Conservation (phyloP, 1,140 invertebrate species). For the Drosophila neocordata region DNA sequence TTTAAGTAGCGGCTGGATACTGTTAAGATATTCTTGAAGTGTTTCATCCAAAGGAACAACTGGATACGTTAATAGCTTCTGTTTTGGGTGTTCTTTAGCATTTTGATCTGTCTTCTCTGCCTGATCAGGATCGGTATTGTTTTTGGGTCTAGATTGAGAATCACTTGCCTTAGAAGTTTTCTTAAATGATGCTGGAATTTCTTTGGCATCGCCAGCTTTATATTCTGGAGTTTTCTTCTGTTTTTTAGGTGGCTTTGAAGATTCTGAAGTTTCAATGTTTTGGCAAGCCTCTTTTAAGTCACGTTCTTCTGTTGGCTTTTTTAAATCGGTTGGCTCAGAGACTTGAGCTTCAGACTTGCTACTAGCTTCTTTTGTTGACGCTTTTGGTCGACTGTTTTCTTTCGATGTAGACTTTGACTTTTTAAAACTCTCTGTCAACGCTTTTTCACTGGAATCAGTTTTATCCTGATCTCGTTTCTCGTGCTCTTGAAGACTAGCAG, state of each 20-base stretch:
- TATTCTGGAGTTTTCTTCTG: neutral
- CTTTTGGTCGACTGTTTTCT: no score
- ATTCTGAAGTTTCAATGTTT: neutral
- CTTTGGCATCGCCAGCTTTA: neutral
- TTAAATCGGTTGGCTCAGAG: no score
- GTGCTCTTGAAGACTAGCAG: no score
- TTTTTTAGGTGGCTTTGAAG: neutral
- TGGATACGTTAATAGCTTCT: constrained; percentile 31
- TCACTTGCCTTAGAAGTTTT: neutral
- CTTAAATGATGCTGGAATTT: no score
- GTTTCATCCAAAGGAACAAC: constrained; percentile 40
- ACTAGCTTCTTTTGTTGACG: no score
- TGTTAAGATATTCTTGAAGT: constrained; percentile 36
- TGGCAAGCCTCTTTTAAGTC: neutral
- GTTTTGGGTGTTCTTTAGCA: neutral
- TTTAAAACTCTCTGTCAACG: no score
- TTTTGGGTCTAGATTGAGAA: no score
- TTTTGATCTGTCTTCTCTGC: neutral
- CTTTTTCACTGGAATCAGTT: no score
- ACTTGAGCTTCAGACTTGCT: no score
- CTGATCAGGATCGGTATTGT: no score
- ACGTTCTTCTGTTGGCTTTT: neutral
- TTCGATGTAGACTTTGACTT: no score
- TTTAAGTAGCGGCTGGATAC: constrained; percentile 37
- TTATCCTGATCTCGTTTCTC: no score